These are phyloP conservation scores for Ypsolopha sequella DNA, from an alignment of 2,888 invertebrate genomes.

Conservation along the genomic window DNA sequence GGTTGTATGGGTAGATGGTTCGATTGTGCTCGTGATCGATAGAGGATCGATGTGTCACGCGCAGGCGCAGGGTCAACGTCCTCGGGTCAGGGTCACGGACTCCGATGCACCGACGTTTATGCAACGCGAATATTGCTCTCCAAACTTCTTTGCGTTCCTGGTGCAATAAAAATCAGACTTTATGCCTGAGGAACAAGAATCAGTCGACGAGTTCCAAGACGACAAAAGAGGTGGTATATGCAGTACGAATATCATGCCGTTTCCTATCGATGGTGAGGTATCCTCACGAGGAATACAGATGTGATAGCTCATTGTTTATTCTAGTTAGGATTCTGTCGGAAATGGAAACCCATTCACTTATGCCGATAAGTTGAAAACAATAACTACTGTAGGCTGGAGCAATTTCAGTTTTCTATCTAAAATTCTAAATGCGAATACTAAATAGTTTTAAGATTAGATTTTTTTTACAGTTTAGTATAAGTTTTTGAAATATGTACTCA, in stretches of 20 bases:
- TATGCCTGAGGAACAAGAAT: no score
- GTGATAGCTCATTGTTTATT: constrained; percentile 53
- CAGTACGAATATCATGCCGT: constrained; percentile 41
- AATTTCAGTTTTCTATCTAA: no score
- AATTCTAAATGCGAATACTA: no score
- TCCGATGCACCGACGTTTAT: constrained; percentile 31
- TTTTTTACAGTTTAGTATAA: no score
- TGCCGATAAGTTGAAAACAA: no score
- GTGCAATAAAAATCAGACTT: no score
- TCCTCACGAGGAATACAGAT: constrained; percentile 57
- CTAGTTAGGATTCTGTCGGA: constrained; percentile 7
- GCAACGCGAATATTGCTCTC: constrained; percentile 30
- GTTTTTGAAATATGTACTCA: no score
- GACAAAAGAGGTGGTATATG: constrained; percentile 25
- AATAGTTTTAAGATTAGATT: no score
- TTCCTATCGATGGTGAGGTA: constrained; percentile 37
- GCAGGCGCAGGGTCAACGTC: constrained; percentile 53
- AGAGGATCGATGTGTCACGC: constrained; percentile 68
- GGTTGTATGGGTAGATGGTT: no score
- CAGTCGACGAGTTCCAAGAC: no score
- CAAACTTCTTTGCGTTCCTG: background rate
- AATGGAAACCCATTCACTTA: no score
- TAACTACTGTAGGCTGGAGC: no score
- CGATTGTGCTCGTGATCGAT: constrained; percentile 54
- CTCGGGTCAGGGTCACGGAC: constrained; percentile 61